Percentiles rank a stretch among this genome's conserved stretches.
Conservation (phyloP, 2,797 vertebrate species). For the Sus cebifrons region DNA sequence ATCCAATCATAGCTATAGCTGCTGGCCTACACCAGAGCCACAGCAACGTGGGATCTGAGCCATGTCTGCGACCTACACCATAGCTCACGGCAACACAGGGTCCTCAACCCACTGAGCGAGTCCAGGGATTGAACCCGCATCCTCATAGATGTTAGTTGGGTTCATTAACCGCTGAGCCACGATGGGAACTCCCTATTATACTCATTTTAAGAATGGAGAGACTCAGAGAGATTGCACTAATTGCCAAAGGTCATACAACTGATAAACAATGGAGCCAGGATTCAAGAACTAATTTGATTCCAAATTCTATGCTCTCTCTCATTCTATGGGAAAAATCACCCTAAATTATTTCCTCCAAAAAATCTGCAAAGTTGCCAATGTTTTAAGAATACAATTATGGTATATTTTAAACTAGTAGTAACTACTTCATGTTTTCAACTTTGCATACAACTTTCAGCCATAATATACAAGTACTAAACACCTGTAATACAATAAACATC, state of each 20-base stretch:
- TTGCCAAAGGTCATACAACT: background rate
- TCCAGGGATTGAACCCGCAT: too few relatives aligned
- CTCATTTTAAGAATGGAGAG: constrained; percentile 30
- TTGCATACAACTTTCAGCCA: background rate
- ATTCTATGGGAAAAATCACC: background rate
- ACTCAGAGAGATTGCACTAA: background rate
- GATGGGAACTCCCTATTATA: background rate
- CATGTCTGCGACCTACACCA: too few relatives aligned
- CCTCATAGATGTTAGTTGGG: too few relatives aligned
- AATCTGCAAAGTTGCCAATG: background rate
- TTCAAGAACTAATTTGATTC: constrained; percentile 1
- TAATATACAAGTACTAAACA: background rate
- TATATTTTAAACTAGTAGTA: background rate
- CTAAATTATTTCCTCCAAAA: constrained; percentile 3
- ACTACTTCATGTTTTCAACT: constrained; percentile 29
- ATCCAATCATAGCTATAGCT: too few relatives aligned
- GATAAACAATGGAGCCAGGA: background rate
- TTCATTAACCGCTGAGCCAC: too few relatives aligned
- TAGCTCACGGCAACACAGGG: too few relatives aligned
- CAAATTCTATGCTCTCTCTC: background rate
- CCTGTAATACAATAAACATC: background rate
- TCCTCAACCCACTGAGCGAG: too few relatives aligned
- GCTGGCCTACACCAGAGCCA: too few relatives aligned
- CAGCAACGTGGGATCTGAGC: too few relatives aligned
- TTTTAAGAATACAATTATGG: constrained; percentile 42